phyloP scores from a whole-genome alignment of 1,140 invertebrate species.

The Diprion similis region DNA sequence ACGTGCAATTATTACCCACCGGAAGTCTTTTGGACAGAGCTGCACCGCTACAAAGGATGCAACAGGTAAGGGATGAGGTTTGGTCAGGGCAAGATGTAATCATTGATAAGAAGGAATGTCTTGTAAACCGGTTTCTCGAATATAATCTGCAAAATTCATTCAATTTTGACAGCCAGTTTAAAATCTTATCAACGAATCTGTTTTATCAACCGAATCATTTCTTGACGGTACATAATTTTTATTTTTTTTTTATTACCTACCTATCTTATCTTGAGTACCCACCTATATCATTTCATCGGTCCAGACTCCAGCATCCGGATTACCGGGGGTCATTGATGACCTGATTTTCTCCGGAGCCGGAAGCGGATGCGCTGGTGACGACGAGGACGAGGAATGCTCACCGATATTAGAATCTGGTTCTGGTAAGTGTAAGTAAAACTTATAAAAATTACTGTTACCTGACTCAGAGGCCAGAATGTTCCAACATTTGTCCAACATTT shows the following conservation, averaged over 20 bases:
- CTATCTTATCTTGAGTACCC: background rate
- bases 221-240: too few species aligned
- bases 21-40: slow-evolving; percentile 76
- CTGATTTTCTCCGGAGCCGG: slow-evolving; percentile 89
- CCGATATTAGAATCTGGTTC: slow-evolving; percentile 82
- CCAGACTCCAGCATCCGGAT: slow-evolving; percentile 84
- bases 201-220: too few species aligned
- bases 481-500: too few species aligned
- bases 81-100: too few species aligned
- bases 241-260: too few species aligned
- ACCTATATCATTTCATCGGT: slow-evolving; percentile 31
- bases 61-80: slow-evolving; percentile 73
- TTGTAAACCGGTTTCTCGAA: background rate
- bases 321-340: slow-evolving; percentile 81
- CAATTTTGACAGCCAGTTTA: background rate
- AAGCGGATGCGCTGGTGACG: slow-evolving; percentile 84
- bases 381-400: slow-evolving; percentile 86
- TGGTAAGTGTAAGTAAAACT: slow-evolving; percentile 57
- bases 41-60: slow-evolving; percentile 78
- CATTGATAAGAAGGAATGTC: too few species aligned
- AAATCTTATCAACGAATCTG: too few species aligned
- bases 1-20: slow-evolving; percentile 71
- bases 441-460: background rate
- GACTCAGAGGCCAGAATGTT: too few species aligned
- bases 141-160: background rate